Conservation (phyloP, 2,888 invertebrate genomes). For the Xestia rhomboidea region DNA sequence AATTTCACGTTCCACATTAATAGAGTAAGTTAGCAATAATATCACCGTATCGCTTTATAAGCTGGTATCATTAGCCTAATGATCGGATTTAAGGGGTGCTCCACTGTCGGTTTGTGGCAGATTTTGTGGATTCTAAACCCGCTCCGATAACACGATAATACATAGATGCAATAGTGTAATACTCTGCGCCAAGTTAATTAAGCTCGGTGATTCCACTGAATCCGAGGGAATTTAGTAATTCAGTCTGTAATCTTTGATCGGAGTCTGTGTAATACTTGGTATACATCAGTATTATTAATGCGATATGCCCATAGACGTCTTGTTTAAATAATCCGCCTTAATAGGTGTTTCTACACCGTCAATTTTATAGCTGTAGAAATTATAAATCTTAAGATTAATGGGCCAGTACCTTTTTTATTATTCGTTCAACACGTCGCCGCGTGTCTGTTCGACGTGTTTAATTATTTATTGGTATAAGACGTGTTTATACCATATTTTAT, state of each 20-base stretch:
- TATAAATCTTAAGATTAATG: constrained; percentile 65
- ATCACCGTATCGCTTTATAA: constrained; percentile 80
- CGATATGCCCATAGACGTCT: constrained; percentile 44
- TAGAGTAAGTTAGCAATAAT: constrained; percentile 82
- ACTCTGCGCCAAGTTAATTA: constrained; percentile 57
- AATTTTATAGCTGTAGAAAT: constrained; percentile 63
- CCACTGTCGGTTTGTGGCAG: constrained; percentile 61
- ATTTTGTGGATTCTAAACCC: constrained; percentile 65
- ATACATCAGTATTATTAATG: constrained; percentile 60
- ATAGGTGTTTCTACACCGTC: constrained; percentile 55
- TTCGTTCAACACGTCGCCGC: constrained; percentile 69
- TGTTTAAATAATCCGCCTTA: constrained; percentile 62
- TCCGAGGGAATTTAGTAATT: constrained; percentile 53
- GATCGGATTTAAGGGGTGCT: constrained; percentile 75
- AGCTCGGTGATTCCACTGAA: constrained; percentile 44
- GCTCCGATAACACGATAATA: constrained; percentile 58
- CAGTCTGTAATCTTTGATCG: constrained; percentile 60
- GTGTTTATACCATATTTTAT: constrained; percentile 81
- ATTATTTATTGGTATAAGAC: constrained; percentile 76
- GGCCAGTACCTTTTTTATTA: constrained; percentile 63
- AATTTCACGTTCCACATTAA: constrained; percentile 76
- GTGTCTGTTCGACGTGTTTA: constrained; percentile 70
- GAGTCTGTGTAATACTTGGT: constrained; percentile 32
- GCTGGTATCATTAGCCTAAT: constrained; percentile 81
- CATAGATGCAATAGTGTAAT: constrained; percentile 54